phyloP scores from a whole-genome alignment of 2,888 invertebrate genomes.

The Amblyteles armatorius region DNA sequence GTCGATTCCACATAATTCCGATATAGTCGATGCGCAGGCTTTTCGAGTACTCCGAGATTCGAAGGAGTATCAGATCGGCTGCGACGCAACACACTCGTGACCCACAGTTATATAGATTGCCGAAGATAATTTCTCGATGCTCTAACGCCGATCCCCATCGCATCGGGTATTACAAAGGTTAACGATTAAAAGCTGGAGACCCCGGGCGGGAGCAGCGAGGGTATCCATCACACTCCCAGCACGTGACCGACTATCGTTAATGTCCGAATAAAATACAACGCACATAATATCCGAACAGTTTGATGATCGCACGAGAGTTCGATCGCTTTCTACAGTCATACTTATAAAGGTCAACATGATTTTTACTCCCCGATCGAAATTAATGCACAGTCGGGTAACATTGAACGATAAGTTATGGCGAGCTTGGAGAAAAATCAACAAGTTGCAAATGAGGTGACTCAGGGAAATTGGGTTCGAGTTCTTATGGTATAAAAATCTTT shows the following conservation, averaged over 20 bases:
- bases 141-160: conserved; percentile 20
- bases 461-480: not conserved
- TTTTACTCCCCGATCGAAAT: not conserved
- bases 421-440: not conserved
- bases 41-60: not conserved
- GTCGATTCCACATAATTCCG: not conserved
- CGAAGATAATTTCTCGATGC: conserved; percentile 43
- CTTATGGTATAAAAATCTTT: not conserved
- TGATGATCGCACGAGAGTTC: conserved; percentile 31
- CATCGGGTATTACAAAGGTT: conserved; percentile 53
- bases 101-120: conserved; percentile 34
- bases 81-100: conserved; percentile 1
- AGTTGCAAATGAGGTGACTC: not conserved
- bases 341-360: conserved; percentile 2
- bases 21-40: not conserved
- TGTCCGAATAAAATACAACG: conserved; percentile 32
- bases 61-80: not conserved
- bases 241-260: conserved; percentile 43
- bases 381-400: not conserved
- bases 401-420: not conserved
- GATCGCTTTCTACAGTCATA: conserved; percentile 19
- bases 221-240: conserved; percentile 57
- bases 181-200: conserved; percentile 53
- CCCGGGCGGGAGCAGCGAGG: conserved; percentile 46
- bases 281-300: conserved; percentile 39